Evolutionary conservation across 1,140 invertebrate species (phyloP), one percentile per base, ranked within the genome.

Genomic region (Bombyx mandarina): DNA sequence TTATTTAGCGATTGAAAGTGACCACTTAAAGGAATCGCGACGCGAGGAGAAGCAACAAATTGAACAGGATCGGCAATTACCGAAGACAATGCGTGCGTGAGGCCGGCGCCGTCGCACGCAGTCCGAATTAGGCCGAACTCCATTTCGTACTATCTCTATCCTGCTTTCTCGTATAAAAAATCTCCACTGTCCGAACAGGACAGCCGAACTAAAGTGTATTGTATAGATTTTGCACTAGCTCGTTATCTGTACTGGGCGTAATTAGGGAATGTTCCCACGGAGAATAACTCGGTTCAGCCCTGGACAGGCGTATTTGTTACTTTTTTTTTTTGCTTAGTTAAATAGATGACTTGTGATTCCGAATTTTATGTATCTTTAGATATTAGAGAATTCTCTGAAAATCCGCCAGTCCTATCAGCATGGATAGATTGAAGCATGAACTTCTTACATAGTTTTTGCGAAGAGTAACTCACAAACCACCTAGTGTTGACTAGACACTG

Each of bases 1-100:
- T 84, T 83, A 84, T 82, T 86, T 81, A 79, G 68, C 80, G 77
- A 77, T 81, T 79, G 78, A 79, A 77, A 84, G 69, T 80, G 78
- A 73, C 75, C 79, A 82, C 79, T 85, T 83, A 83, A 82, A 79
- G 74, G 80, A 79, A 82, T 83, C 83, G 82, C 76, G 72, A 75
- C 69, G 77, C 69, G 73, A 67, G 72, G 75, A 78, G 79, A 78
- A 72, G 78, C 77, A 82, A 79, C 79, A 86, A 86, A 86, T 85
- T 83, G 79, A 77, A 82, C 83, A 82, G 82, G 77, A 79, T 81
- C 78, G 77, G 82, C 83, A 86, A 86, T 86, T 86, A 86, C 80
- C 69, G 79, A 81, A 82, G 79, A 86, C 83, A 86, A 86, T 86
- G 82, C 82, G 80, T 86, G 83, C 83, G 83, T 83, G 83, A 83